These are phyloP conservation scores for Antheraea pernyi DNA, from an alignment of 1,140 invertebrate genomes.

Conservation along the genomic window DNA sequence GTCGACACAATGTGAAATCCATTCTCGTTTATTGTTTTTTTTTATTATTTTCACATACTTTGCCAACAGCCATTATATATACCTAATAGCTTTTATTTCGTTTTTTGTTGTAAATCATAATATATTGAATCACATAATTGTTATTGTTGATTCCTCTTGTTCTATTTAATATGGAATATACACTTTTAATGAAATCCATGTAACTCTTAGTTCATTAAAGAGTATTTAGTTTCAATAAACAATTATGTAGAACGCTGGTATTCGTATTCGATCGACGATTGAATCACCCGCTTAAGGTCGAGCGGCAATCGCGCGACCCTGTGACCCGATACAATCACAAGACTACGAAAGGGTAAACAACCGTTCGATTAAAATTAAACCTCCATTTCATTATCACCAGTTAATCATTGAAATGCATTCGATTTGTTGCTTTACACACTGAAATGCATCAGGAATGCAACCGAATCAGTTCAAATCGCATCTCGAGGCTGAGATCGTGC, in stretches of 20 bases:
- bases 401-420: background rate
- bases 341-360: background rate
- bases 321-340: slow-evolving; percentile 6
- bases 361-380: background rate
- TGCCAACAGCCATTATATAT: background rate
- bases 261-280: background rate
- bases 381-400: background rate
- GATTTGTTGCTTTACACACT: background rate
- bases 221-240: background rate
- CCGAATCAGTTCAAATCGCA: slow-evolving; percentile 34
- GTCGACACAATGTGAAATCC: slow-evolving; percentile 12
- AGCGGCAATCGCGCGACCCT: slow-evolving; percentile 8
- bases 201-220: background rate
- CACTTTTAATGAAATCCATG: background rate
- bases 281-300: slow-evolving; percentile 13
- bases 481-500: slow-evolving; percentile 48
- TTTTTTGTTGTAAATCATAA: no score
- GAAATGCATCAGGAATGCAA: slow-evolving; percentile 41
- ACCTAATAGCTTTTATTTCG: background rate
- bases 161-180: no score
- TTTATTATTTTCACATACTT: background rate
- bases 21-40: slow-evolving; percentile 7
- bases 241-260: background rate
- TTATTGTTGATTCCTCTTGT: no score
- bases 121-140: no score